These are phyloP conservation scores for Pipistrellus pygmaeus DNA, from an alignment of 2,797 vertebrate genomes.

Conservation along the genomic window DNA sequence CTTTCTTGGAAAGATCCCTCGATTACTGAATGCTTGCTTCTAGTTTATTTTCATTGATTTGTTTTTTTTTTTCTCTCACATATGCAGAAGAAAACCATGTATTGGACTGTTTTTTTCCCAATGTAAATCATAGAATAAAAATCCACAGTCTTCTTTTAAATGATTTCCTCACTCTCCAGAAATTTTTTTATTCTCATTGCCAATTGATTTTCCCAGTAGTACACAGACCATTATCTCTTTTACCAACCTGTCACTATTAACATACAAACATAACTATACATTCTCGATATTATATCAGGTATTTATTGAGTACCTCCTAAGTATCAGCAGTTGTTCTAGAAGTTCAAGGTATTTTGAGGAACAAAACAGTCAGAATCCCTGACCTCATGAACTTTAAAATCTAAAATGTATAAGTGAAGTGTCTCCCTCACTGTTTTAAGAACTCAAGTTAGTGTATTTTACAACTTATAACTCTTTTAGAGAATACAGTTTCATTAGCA, in stretches of 20 bases:
- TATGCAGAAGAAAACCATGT: slow-evolving; percentile 19
- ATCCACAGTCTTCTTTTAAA: not conserved
- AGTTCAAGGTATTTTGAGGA: not conserved
- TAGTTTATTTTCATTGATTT: slow-evolving; percentile 46
- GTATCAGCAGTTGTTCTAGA: not conserved
- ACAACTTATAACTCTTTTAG: not conserved
- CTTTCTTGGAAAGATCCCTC: not conserved
- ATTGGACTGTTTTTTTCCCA: not conserved
- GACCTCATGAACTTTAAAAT: not conserved
- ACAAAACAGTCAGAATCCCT: not conserved
- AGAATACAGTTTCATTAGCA: not conserved
- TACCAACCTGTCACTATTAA: not conserved
- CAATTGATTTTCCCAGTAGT: slow-evolving; percentile 39
- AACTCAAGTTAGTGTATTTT: slow-evolving; percentile 10
- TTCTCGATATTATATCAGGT: not conserved
- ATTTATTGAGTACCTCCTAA: not conserved
- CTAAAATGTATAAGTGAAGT: not conserved
- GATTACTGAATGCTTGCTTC: not conserved
- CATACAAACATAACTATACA: not conserved
- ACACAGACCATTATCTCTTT: slow-evolving; percentile 36
- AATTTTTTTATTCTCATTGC: not conserved
- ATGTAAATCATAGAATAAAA: slow-evolving; percentile 17
- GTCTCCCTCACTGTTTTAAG: not conserved
- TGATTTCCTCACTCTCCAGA: slow-evolving; percentile 24
- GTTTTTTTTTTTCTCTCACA: not conserved